phyloP scores from a whole-genome alignment of 2,888 invertebrate genomes.

The Philopedon plagiatum region DNA sequence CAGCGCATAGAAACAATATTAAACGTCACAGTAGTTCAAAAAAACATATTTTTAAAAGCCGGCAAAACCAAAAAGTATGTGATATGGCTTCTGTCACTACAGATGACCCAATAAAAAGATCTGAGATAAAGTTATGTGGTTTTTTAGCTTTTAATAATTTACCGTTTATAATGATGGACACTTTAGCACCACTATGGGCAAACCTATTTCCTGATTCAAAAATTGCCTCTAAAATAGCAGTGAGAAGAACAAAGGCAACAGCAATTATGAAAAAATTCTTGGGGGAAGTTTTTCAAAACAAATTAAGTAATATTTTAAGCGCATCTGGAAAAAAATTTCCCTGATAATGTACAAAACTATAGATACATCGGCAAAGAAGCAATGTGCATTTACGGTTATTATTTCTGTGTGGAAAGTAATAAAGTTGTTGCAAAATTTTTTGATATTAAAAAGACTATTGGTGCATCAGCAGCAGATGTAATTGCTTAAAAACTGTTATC shows the following conservation, averaged over 20 bases:
- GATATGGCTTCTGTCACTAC: too few species aligned
- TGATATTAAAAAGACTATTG: constrained; percentile 16
- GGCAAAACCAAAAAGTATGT: too few species aligned
- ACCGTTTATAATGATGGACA: constrained; percentile 20
- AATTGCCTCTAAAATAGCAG: constrained; percentile 37
- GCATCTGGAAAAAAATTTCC: too few species aligned
- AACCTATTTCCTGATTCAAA: constrained; percentile 36
- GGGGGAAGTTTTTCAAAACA: background rate
- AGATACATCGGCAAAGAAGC: constrained; percentile 30
- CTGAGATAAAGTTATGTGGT: constrained; percentile 37
- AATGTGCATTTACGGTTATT: constrained; percentile 39
- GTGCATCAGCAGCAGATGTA: constrained; percentile 12
- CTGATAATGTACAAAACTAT: constrained; percentile 47
- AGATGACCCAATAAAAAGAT: constrained; percentile 35
- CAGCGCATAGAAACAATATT: too few species aligned
- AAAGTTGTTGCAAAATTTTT: constrained; percentile 20
- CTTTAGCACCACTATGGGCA: constrained; percentile 16
- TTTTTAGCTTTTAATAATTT: constrained; percentile 41
- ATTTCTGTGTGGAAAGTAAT: background rate
- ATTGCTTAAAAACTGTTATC: too few species aligned
- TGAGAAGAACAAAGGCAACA: constrained; percentile 37
- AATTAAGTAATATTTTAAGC: constrained; percentile 13
- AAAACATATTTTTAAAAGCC: too few species aligned
- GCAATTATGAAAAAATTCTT: constrained; percentile 7
- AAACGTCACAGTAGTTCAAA: too few species aligned